phyloP scores from a whole-genome alignment of 2,797 vertebrate genomes.

The Crenichthys baileyi region DNA sequence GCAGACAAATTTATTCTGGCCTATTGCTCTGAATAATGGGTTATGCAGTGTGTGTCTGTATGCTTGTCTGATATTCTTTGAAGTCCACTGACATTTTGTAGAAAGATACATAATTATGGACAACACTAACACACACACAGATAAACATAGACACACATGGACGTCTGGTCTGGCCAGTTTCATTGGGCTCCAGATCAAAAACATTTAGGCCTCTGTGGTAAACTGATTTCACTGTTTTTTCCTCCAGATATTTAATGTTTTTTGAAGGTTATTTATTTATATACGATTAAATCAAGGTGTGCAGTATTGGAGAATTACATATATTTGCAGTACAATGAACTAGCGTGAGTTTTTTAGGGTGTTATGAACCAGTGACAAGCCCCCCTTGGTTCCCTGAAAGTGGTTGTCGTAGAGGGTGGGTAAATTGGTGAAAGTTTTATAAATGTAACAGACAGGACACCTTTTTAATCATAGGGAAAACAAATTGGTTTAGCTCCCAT shows the following conservation, averaged over 20 bases:
- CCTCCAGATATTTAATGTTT: constrained; percentile 30
- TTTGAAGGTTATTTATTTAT: constrained; percentile 18
- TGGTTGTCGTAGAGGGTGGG: no score
- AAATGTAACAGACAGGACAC: background rate
- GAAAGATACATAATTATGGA: constrained; percentile 53
- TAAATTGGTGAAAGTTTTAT: background rate
- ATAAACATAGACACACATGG: constrained; percentile 15
- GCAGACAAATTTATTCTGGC: constrained; percentile 34
- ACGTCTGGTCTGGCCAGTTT: constrained; percentile 40
- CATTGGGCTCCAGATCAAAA: constrained; percentile 61
- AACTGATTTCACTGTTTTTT: constrained; percentile 39
- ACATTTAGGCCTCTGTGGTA: constrained; percentile 35
- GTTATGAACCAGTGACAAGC: no score
- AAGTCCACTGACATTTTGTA: constrained; percentile 65
- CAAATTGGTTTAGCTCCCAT: background rate
- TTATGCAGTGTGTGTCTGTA: constrained; percentile 46
- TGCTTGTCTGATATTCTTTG: constrained; percentile 62
- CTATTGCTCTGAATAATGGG: constrained; percentile 59
- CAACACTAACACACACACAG: constrained; percentile 7
- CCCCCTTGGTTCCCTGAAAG: no score
- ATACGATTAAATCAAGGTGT: background rate
- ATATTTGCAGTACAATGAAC: no score
- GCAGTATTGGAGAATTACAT: background rate
- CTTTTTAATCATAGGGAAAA: background rate
- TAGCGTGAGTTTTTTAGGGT: no score